Base-by-base conservation (phyloP, 2,888 invertebrate genomes). In the Drosophila formosana region DNA sequence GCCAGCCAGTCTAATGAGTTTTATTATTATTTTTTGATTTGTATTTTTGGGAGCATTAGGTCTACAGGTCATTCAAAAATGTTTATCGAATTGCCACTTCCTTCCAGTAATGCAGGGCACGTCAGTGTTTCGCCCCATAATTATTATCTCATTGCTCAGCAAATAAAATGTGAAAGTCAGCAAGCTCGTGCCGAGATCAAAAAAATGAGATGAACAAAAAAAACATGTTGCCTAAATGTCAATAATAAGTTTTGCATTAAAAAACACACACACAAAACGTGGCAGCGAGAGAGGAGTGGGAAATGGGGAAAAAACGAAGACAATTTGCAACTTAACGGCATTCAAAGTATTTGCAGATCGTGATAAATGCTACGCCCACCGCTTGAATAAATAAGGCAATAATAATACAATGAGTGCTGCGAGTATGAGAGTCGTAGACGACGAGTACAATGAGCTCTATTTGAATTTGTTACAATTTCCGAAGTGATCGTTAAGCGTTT, bases 341-440 rank as follows among this genome's bases (percentile, higher is more conserved):
- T 78, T 75, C 66, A 70, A 74, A 77, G 68, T 73, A 78, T 82
- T 82, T 82, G 80, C 64, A 56, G 80, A 69, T 87, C 82, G 85
- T 87, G 83, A 80, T 84, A 76, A 67, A 71, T 56, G 83, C 66
- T 84, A 87, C 83, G 88, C 83, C 88, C 83, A 87, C 88, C 7
- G 53, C 49, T 68, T 67, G 46, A 71, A 63, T 66, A 62, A 81
- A 79, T 74, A 74, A 65, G 65, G 61, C 65, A 74, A 77, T 72
- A 75, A 66, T 64, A 72, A 62, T 55, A 67, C 64, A 58, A 66
- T 47, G 61, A 57, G 53, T 30, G 56, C n/a, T 13, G 28, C 11
- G 13, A 28, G 11, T 11, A 11, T 18, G 18, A 18, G 18, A 18
- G 18, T 18, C 11, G 5, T 11, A 37, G 37, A 37, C 11, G 5